Base-by-base conservation (phyloP, 2,888 invertebrate genomes). In the Ditylenchus weischeri region DNA sequence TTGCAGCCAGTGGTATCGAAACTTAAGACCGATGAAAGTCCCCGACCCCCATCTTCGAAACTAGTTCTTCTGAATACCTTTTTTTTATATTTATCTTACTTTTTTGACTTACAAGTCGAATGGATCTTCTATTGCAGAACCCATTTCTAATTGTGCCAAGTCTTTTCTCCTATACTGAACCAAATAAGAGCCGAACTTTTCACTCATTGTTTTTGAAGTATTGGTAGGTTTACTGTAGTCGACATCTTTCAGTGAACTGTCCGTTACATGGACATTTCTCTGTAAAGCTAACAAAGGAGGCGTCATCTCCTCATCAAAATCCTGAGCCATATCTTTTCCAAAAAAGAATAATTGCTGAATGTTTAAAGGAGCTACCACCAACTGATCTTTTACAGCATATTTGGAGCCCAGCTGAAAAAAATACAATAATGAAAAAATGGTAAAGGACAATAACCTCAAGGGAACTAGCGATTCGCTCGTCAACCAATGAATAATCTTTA, bases 381-480 rank as follows among this genome's bases (percentile, higher is more conserved):
- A 43, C 21, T 69, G 64, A 13, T 38, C 51, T 48, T 60, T 49
- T 6, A 23, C 23, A 13, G 51, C 64, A 51, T 69, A 69, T 65
- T 69, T 69, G 2, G 68, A 54, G 15, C 69, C 69, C 18, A 69
- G 38, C 68, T 69, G 19, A 19, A 68, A 35, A 64, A 38, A 23
- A 47, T 13, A n/a, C n/a, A 61, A 35, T 15, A 13, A 23, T 57
- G 57, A 29, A 29, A 29, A 29, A 29, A 29, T 29, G 2, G 29
- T 29, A 29, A 29, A 29, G 29, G 29, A 4, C 29, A 18, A 51
- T 65, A 19, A 70, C 75, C 69, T 69, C 69, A 19, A 76, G 68
- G 3, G 73, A 70, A 54, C 59, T 66, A 65, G 74, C 76, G 21
- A 78, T 75, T 59, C 74, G 72, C 35, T 69, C 69, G 69, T 78